These are phyloP conservation scores for Lydus trimaculatus DNA, from an alignment of 2,888 invertebrate species.

Conservation along the genomic window DNA sequence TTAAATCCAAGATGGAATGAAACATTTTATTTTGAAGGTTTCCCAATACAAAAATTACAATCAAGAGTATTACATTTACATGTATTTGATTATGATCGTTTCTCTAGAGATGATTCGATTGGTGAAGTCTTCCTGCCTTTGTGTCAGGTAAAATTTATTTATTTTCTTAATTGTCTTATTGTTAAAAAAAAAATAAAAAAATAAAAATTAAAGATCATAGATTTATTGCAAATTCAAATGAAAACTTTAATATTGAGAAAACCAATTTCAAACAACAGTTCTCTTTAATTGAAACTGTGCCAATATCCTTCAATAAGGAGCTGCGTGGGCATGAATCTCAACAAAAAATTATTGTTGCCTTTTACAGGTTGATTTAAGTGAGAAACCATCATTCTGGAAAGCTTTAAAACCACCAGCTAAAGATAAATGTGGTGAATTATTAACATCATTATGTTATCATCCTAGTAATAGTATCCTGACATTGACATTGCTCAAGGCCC, in stretches of 20 bases:
- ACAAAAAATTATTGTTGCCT: conserved; percentile 4
- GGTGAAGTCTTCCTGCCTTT: conserved; percentile 92
- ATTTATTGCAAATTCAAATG: too few relatives aligned
- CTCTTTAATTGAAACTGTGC: too few relatives aligned
- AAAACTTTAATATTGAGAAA: too few relatives aligned
- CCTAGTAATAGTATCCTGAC: conserved; percentile 94
- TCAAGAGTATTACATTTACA: conserved; percentile 91
- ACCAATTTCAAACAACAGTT: too few relatives aligned
- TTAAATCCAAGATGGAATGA: conserved; percentile 94
- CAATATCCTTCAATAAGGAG: too few relatives aligned
- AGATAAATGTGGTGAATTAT: conserved; percentile 90
- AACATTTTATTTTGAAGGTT: conserved; percentile 94
- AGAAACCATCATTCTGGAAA: conserved; percentile 95
- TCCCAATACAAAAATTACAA: conserved; percentile 91
- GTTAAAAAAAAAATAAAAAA: too few relatives aligned
- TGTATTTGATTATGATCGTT: conserved; percentile 94
- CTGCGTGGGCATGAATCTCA: too few relatives aligned
- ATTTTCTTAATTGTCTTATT: too few relatives aligned
- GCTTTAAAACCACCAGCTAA: conserved; percentile 91
- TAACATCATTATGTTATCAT: conserved; percentile 94
- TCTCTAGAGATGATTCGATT: conserved; percentile 92
- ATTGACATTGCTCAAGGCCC: conserved; percentile 88
- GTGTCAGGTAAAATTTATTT: conserved; percentile 74
- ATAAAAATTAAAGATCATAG: too few relatives aligned
- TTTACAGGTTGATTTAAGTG: conserved; percentile 85